Conservation (phyloP, 2,797 vertebrate species). For the Halcyon chelicuti region DNA sequence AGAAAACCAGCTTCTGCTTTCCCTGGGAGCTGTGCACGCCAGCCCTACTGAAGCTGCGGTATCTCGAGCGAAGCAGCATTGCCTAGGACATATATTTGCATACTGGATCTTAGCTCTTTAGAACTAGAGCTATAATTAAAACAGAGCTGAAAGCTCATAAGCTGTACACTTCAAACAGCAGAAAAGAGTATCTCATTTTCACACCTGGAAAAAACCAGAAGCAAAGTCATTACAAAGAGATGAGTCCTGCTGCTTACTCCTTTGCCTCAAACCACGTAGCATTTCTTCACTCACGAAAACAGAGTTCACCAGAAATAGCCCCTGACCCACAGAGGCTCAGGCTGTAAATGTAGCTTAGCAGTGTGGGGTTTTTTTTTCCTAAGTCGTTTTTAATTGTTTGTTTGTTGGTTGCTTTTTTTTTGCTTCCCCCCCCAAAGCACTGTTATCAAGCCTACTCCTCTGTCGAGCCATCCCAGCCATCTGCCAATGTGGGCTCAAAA, state of each 20-base stretch:
- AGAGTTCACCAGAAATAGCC: background rate
- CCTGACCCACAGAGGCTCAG: background rate
- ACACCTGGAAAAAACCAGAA: conserved; percentile 11
- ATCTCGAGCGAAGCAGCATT: background rate
- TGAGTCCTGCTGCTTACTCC: background rate
- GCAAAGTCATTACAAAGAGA: background rate
- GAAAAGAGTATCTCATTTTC: background rate
- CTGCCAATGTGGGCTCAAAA: conserved; percentile 65
- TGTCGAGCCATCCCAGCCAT: conserved; percentile 37
- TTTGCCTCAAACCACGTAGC: background rate
- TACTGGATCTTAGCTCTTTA: background rate
- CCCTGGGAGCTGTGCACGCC: background rate
- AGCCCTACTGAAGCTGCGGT: background rate
- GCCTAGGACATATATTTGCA: background rate
- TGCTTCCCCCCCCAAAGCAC: background rate
- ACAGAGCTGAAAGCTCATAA: background rate
- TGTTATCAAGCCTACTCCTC: conserved; percentile 48
- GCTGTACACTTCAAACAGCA: background rate
- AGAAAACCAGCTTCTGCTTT: background rate
- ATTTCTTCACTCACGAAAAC: background rate
- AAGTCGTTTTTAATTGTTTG: conserved; percentile 42
- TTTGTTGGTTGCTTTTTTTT: conserved; percentile 10
- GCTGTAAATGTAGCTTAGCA: background rate
- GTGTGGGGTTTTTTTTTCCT: background rate
- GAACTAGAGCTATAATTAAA: background rate